phyloP scores from a whole-genome alignment of 2,797 vertebrate species.

The Enteromius afrohamiltoni region DNA sequence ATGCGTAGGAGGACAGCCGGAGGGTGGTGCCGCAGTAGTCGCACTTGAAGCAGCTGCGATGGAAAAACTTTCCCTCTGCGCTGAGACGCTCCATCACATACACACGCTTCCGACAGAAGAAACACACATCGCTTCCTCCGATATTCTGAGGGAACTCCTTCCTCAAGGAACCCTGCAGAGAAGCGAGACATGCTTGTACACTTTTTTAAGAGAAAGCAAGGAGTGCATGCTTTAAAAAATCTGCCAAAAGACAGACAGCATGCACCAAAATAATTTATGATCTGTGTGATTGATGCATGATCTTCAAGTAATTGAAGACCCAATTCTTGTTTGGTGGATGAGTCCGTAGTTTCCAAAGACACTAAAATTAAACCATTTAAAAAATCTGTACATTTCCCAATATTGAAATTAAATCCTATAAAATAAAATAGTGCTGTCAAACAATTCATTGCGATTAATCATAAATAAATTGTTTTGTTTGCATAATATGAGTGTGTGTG shows the following conservation, averaged over 20 bases:
- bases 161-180: constrained; percentile 86
- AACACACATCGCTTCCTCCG: constrained; percentile 96
- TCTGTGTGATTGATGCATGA: too few species aligned
- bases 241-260: background rate
- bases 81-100: constrained; percentile 98
- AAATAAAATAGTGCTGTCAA: background rate
- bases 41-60: constrained; percentile 98
- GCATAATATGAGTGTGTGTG: too few species aligned
- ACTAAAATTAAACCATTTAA: background rate
- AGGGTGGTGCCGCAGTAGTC: constrained; percentile 94
- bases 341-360: background rate
- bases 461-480: too few species aligned
- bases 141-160: constrained; percentile 96
- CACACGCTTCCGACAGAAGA: constrained; percentile 93
- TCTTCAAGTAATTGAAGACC: background rate
- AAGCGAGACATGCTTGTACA: background rate
- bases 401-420: background rate
- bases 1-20: constrained; percentile 93
- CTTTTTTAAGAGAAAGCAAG: background rate
- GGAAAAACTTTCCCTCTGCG: constrained; percentile 98
- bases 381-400: background rate
- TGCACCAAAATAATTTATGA: background rate
- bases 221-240: background rate
- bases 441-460: too few species aligned
- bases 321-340: background rate